A percentile compares a stretch with the other conserved stretches of the same genome.
Conservation (phyloP, 2,113 vertebrate species). For the Cheirogaleus medius region DNA sequence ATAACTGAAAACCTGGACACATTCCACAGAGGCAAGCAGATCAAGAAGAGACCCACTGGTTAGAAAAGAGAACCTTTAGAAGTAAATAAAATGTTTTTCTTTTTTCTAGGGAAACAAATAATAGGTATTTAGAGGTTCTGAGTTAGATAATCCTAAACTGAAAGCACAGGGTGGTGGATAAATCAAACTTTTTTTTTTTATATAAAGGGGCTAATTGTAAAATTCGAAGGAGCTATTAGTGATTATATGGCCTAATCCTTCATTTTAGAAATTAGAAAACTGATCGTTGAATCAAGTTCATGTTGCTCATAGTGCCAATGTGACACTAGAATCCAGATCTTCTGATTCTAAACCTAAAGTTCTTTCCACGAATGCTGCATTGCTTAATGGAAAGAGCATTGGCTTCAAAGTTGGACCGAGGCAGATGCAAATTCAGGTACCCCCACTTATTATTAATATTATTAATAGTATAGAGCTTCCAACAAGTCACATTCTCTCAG, state of each 20-base stretch:
- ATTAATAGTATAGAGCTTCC: not conserved
- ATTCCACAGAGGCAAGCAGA: not conserved
- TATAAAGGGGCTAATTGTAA: not conserved
- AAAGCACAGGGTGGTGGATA: not conserved
- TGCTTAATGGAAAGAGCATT: not conserved
- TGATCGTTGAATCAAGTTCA: not conserved
- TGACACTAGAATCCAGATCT: not conserved
- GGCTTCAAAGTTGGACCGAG: not conserved
- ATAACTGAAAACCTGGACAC: not conserved
- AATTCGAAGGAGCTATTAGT: not conserved
- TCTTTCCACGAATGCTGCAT: not conserved
- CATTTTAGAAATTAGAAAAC: not conserved
- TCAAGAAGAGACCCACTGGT: not conserved
- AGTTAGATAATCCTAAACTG: not conserved
- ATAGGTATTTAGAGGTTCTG: not conserved
- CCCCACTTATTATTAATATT: not conserved
- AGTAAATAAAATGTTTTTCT: not conserved
- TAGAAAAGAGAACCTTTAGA: not conserved
- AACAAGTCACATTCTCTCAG: not conserved
- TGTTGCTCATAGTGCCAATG: not conserved
- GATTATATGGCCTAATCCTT: not conserved
- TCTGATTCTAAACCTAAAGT: not conserved
- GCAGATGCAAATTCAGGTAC: not conserved
- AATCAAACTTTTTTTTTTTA: not conserved
- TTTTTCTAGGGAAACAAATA: not conserved